A percentile compares a stretch with the other conserved stretches of the same genome.
phyloP scores from a whole-genome alignment of 2,113 vertebrate species.

The Otolemur garnettii region DNA sequence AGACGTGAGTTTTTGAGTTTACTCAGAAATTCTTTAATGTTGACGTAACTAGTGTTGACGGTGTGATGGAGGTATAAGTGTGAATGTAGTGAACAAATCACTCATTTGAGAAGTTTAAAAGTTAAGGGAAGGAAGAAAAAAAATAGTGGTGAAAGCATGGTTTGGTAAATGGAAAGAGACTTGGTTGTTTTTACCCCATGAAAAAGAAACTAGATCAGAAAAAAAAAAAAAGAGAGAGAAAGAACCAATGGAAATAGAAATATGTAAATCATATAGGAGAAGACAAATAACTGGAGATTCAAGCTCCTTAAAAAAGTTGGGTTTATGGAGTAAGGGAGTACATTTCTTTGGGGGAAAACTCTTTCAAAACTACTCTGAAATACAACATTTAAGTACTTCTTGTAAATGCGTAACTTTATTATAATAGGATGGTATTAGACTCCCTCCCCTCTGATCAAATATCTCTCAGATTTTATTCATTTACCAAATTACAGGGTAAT shows the following conservation, averaged over 20 bases:
- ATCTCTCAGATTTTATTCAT: constrained; percentile 32
- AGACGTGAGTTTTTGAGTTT: constrained; percentile 46
- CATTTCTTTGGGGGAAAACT: background rate
- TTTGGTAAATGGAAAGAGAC: background rate
- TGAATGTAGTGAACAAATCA: background rate
- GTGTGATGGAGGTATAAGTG: background rate
- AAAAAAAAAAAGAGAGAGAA: background rate
- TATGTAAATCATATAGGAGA: background rate
- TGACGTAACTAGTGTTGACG: background rate
- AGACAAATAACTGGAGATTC: background rate
- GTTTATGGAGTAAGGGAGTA: background rate
- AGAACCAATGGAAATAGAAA: background rate
- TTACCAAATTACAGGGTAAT: background rate
- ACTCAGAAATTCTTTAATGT: background rate
- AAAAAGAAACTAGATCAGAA: background rate
- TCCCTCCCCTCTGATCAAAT: background rate
- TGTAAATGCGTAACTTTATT: background rate
- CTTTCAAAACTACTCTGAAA: constrained; percentile 44
- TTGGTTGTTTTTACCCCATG: background rate
- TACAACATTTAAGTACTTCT: background rate
- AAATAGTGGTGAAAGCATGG: background rate
- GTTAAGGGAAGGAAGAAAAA: background rate
- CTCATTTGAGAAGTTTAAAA: constrained; percentile 3
- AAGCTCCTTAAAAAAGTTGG: background rate
- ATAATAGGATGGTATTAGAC: background rate